These are phyloP conservation scores for Papilio gigon DNA, from an alignment of 2,888 invertebrate species.

Conservation along the genomic window DNA sequence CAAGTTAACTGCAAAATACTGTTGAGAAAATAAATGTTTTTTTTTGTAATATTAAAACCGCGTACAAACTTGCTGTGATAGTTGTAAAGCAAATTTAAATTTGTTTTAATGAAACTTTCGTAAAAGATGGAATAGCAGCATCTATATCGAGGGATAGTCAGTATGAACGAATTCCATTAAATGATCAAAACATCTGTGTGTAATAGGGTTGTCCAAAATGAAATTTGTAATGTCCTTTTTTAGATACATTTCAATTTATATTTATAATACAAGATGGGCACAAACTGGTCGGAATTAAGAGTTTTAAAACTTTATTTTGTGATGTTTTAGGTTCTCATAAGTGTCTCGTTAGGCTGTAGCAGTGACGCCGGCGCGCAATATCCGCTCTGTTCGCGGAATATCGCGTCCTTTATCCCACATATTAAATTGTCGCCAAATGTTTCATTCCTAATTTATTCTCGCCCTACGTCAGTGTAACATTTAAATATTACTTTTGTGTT, in stretches of 20 bases:
- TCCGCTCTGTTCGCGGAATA: constrained; percentile 43
- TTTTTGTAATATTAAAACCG: too few species aligned
- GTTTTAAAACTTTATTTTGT: constrained; percentile 1
- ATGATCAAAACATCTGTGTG: too few species aligned
- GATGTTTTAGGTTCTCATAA: constrained; percentile 46
- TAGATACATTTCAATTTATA: too few species aligned
- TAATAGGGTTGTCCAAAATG: too few species aligned
- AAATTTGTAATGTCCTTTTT: not conserved
- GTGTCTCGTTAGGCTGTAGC: constrained; percentile 48
- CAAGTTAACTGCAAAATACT: constrained; percentile 6
- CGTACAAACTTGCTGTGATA: too few species aligned
- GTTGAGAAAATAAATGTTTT: too few species aligned
- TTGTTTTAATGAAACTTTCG: too few species aligned
- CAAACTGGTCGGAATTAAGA: not conserved
- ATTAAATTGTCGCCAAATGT: constrained; percentile 75
- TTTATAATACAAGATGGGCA: too few species aligned
- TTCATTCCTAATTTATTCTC: constrained; percentile 51
- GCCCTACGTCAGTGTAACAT: constrained; percentile 12
- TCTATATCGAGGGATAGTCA: too few species aligned
- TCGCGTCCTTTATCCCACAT: constrained; percentile 49
- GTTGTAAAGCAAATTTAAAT: too few species aligned
- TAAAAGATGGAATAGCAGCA: too few species aligned
- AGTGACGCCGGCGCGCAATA: constrained; percentile 46
- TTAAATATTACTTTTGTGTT: constrained; percentile 20
- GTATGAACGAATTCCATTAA: too few species aligned